Evolutionary conservation across 2,797 vertebrate genomes (phyloP), one percentile per base, ranked within the genome.

Genomic region (Tympanoctomys barrerae): DNA sequence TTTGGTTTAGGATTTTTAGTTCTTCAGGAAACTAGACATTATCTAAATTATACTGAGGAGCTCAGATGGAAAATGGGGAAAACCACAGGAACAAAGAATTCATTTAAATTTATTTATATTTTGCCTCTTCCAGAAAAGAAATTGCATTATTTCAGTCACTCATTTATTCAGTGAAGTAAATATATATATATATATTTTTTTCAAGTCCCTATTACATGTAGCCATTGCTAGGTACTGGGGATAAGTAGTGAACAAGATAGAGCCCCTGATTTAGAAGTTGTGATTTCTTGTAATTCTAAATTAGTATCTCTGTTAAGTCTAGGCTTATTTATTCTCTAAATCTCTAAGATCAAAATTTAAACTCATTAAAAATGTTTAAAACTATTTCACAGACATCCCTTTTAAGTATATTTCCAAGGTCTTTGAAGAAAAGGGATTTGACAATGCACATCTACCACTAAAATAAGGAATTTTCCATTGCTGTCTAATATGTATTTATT

Each of bases 31-130:
- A 75, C 22, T 73, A 85, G 52, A 33, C 33, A 57, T 83, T 75
- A 93, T 81, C 77, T 84, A 73, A 70, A 81, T 87, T 75, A 22
- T 64, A 83, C 2, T 26, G 59, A 91, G 54, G 62, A 13, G 9
- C 46, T 93, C 68, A 95, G 87, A 33, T 0, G 92, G 49, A 93
- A 97, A 97, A 97, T 61, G 0, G 12, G 36, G 83, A 33, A 33
- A 96, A 92, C 0, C 0, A 22, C 5, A 83, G 26, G 28, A 87
- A 71, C 54, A 73, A 90, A 87, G 4, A 61, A 80, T 90, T 95
- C 22, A 7, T 66, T 82, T 89, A 71, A 42, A 68, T 54, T 89
- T 57, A 87, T 89, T 94, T 89, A 75, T 42, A 81, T 46, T 71
- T 87, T 85, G 9, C 31, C 19, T 95, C 61, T 85, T 80, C 21